Conservation (phyloP, 1,140 invertebrate genomes). For the Stegodyphus mimosarum region DNA sequence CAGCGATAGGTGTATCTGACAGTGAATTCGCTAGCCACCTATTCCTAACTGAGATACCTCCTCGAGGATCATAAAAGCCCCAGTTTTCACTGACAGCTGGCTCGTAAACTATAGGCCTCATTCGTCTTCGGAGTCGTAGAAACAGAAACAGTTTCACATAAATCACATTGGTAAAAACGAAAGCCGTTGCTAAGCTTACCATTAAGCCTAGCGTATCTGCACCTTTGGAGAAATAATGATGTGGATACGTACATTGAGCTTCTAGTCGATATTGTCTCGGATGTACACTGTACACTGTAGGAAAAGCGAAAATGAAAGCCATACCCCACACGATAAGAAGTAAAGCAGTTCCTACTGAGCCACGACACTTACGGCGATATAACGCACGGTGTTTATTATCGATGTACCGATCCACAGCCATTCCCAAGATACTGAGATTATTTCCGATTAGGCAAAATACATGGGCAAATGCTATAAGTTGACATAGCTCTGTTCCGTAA, state of each 20-base stretch:
- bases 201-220: conserved; percentile 6
- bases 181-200: neutral
- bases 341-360: conserved; percentile 5
- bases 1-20: conserved; percentile 33
- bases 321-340: conserved; percentile 20
- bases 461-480: conserved; percentile 38
- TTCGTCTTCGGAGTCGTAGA: conserved; percentile 33
- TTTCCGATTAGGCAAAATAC: conserved; percentile 49
- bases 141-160: conserved; percentile 52
- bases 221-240: conserved; percentile 5
- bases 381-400: conserved; percentile 32
- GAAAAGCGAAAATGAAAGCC: conserved; percentile 27
- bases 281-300: conserved; percentile 2
- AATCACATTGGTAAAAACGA: conserved; percentile 28
- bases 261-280: neutral
- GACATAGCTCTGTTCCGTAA: conserved; percentile 26
- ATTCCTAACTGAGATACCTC: conserved; percentile 13
- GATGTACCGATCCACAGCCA: conserved; percentile 46
- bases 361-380: conserved; percentile 35
- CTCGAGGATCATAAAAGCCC: conserved; percentile 39
- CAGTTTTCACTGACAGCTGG: conserved; percentile 58
- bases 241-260: conserved; percentile 44
- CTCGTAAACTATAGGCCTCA: conserved; percentile 55
- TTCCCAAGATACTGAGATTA: conserved; percentile 41
- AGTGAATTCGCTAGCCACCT: conserved; percentile 47